phyloP scores from a whole-genome alignment of 2,797 vertebrate genomes.

The Setipinna tenuifilis region DNA sequence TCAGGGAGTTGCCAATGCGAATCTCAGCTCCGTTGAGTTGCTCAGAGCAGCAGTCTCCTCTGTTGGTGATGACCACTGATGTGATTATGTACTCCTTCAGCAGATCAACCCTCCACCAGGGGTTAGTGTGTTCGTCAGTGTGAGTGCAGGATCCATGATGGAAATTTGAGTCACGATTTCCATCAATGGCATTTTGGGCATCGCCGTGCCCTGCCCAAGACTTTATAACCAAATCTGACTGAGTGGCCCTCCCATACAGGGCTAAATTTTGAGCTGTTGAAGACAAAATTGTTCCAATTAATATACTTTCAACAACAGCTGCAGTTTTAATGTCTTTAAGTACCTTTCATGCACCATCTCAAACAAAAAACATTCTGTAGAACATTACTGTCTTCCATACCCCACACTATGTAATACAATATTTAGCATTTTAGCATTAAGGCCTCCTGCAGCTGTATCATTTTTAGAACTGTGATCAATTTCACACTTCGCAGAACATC shows the following conservation, averaged over 20 bases:
- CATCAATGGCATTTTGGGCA: conserved; percentile 43
- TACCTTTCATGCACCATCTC: no score
- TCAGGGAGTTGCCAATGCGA: no score
- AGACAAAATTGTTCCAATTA: no score
- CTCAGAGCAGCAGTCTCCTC: conserved; percentile 32
- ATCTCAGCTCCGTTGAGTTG: conserved; percentile 28
- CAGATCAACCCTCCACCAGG: conserved; percentile 51
- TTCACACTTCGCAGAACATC: no score
- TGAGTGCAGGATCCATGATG: conserved; percentile 34
- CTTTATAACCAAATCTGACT: conserved; percentile 8
- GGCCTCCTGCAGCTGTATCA: no score
- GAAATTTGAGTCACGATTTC: conserved; percentile 28
- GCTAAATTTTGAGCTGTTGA: conserved; percentile 9
- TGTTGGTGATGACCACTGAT: conserved; percentile 39
- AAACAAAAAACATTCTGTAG: no score
- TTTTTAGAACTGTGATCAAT: no score
- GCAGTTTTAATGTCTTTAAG: no score
- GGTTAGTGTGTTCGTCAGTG: not conserved
- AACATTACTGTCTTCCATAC: no score
- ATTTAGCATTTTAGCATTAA: no score
- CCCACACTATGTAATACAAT: no score
- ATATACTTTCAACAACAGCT: no score
- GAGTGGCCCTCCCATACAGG: conserved; percentile 40
- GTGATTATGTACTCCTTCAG: conserved; percentile 37
- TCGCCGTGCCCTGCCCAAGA: not conserved